Evolutionary conservation across 2,113 vertebrate species (phyloP).

Genomic region (Psilopogon haemacephalus): DNA sequence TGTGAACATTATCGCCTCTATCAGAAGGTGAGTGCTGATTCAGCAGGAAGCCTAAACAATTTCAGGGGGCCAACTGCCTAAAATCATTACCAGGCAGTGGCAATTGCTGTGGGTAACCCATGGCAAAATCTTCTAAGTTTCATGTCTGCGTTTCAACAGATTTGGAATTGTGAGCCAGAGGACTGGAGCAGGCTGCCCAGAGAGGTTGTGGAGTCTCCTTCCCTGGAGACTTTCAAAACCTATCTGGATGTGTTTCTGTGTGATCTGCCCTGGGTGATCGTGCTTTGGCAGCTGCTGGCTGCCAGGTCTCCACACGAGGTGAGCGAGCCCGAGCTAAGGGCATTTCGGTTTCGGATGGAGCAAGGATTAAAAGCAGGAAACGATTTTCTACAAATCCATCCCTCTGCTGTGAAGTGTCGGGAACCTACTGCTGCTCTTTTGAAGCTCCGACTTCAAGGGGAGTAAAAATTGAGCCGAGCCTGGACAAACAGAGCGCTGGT

Average conservation of each 20-base stretch:
- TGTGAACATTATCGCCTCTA: not conserved
- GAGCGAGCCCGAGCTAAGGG: not conserved
- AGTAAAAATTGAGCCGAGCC: not conserved
- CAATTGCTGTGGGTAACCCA: not conserved
- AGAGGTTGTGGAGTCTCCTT: too few relatives aligned
- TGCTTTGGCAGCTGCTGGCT: not conserved
- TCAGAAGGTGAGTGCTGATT: not conserved
- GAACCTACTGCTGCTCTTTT: not conserved
- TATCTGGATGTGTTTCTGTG: too few relatives aligned
- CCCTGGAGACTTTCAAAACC: too few relatives aligned
- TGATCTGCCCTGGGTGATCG: too few relatives aligned
- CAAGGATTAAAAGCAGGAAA: not conserved
- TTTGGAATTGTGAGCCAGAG: not conserved
- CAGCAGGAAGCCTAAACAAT: not conserved
- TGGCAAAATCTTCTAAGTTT: not conserved
- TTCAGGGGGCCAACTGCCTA: not conserved
- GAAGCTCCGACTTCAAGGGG: not conserved
- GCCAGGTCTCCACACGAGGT: not conserved
- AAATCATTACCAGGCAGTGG: not conserved
- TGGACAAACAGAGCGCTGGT: constrained; percentile 33
- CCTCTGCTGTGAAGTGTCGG: not conserved
- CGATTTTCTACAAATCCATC: not conserved
- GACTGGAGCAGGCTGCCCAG: too few relatives aligned
- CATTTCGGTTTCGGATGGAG: not conserved
- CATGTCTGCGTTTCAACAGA: not conserved